Conservation (phyloP, 1,140 invertebrate species). For the Drosophila mojavensis region DNA sequence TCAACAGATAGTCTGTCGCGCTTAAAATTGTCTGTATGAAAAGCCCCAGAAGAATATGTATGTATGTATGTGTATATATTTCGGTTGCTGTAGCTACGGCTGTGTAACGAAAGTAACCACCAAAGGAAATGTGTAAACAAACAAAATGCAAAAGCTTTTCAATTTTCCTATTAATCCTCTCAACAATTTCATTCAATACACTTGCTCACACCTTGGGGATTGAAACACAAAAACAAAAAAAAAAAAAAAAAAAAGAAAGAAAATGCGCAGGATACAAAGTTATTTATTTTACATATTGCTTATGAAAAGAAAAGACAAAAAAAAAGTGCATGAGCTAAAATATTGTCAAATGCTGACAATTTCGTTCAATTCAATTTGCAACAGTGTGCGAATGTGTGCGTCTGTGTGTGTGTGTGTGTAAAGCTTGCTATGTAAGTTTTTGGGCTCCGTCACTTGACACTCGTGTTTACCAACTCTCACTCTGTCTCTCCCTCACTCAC, state of each 20-base stretch:
- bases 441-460: constrained; percentile 30
- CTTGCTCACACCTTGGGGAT: constrained; percentile 32
- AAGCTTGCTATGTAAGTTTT: constrained; percentile 34
- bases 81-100: neutral
- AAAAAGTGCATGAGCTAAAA: constrained; percentile 39
- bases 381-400: constrained; percentile 22
- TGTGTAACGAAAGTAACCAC: neutral
- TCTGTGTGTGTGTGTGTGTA: constrained; percentile 10
- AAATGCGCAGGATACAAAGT: constrained; percentile 13
- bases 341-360: constrained; percentile 63
- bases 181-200: constrained; percentile 68
- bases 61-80: neutral
- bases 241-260: constrained; percentile 24
- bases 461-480: constrained; percentile 18
- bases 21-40: neutral
- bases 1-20: neutral
- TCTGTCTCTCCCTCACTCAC: neutral
- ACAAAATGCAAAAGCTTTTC: constrained; percentile 64
- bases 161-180: constrained; percentile 78
- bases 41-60: neutral
- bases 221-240: constrained; percentile 21
- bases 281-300: constrained; percentile 57
- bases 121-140: constrained; percentile 49
- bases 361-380: constrained; percentile 70
- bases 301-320: constrained; percentile 16